Base-by-base conservation (phyloP, 2,797 vertebrate species). In the Periophthalmus magnuspinnatus region DNA sequence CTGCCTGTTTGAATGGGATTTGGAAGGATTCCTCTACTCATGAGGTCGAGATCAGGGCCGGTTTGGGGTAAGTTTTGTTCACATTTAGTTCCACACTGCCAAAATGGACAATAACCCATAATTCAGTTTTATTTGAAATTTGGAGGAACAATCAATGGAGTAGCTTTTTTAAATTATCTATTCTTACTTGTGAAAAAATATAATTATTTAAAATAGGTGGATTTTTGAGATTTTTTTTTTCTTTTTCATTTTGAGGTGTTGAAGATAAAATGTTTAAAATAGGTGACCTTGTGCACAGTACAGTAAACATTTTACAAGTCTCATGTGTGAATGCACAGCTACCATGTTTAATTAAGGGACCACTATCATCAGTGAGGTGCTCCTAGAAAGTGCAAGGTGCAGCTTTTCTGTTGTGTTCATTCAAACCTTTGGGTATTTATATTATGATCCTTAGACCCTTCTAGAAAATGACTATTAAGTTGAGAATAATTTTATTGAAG, bases 11-110 rank as follows among this genome's bases (percentile, higher is more conserved):
- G 91, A 94, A 92, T 90, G 88, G 84, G 76, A 90, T 78, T 77
- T 75, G 82, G 83, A 19, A 84, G 92, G 88, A 94, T 92, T 93
- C 91, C 90, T 93, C 86, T 85, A 80, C 85, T 90, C 88, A 82
- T 82, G 85, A 82, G 83, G 82, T 87, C 89, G 83, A 77, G 68
- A 73, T 85, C 77, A 54, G 77, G 77, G 78, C 77, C 70, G 85
- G 79, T 85, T 86, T 69, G 60, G 88, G 92, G 93, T 95, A 88
- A 94, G 94, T 93, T 85, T 70, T 72, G 75, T 80, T 82, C 84
- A 86, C 56, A 28, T n/a, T 78, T 72, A 77, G 77, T 74, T 84
- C 69, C 83, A 85, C 92, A 91, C 89, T 76, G 89, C 86, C 90
- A 89, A 91, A 93, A 93, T 88, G 69, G 89, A 81, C 88, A 82